phyloP scores from a whole-genome alignment of 2,113 vertebrate genomes.

The Seriola rivoliana region DNA sequence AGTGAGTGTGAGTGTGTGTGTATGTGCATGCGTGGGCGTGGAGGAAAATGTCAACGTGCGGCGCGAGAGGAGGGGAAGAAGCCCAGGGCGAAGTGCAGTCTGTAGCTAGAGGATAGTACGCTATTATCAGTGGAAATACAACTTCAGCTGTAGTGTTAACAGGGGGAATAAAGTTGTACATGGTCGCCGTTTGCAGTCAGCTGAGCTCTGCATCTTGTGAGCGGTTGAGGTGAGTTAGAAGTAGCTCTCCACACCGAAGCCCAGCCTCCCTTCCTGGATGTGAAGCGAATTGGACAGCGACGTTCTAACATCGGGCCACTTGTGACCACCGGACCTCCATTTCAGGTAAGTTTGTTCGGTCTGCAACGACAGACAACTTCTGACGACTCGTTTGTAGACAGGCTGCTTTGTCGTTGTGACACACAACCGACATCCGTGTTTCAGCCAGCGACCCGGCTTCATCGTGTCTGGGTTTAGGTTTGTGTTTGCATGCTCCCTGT shows the following conservation, averaged over 20 bases:
- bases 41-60: constrained; percentile 63
- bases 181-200: neutral
- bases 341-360: constrained; percentile 68
- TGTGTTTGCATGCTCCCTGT: neutral
- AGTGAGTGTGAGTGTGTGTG: constrained; percentile 10
- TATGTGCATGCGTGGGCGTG: constrained; percentile 65
- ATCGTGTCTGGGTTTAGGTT: constrained; percentile 6
- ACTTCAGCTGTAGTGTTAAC: neutral
- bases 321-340: constrained; percentile 51
- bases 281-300: constrained; percentile 43
- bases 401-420: constrained; percentile 6
- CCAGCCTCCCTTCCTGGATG: constrained; percentile 67
- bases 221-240: constrained; percentile 20
- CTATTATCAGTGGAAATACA: neutral
- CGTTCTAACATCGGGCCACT: constrained; percentile 43
- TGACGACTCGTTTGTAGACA: neutral
- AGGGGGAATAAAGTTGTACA: constrained; percentile 36
- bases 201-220: neutral
- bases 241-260: constrained; percentile 5
- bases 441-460: neutral
- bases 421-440: constrained; percentile 13
- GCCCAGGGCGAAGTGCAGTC: constrained; percentile 25
- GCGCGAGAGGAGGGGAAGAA: constrained; percentile 43
- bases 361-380: constrained; percentile 24
- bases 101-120: constrained; percentile 5